A percentile compares a stretch with the other conserved stretches of the same genome.
These are phyloP conservation scores for Ardeotis arabs DNA, from an alignment of 2,113 vertebrate species.

Conservation along the genomic window DNA sequence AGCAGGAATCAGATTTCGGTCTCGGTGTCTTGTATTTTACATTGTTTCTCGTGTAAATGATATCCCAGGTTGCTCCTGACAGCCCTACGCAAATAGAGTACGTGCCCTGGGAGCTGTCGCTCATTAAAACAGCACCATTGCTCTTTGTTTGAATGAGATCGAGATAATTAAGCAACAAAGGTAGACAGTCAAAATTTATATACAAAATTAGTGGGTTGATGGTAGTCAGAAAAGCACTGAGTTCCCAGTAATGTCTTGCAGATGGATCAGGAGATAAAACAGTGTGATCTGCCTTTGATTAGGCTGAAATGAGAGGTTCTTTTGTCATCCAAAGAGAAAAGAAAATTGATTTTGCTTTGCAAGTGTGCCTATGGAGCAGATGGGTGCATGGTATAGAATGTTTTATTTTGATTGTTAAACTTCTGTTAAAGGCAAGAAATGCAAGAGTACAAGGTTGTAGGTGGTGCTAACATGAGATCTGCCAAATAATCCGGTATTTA, in stretches of 20 bases:
- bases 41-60: not conserved
- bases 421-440: not conserved
- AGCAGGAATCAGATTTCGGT: not conserved
- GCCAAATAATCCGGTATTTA: conserved; percentile 58
- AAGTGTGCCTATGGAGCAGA: conserved; percentile 2
- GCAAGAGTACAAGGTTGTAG: conserved; percentile 11
- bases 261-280: conserved; percentile 18
- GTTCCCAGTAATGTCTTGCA: conserved; percentile 1
- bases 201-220: accelerated
- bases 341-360: not conserved
- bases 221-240: not conserved
- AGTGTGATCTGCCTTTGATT: conserved; percentile 7
- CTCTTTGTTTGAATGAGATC: not conserved
- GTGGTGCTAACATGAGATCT: not conserved
- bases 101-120: not conserved
- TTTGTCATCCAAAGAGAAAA: conserved; percentile 9
- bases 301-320: not conserved
- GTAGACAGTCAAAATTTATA: not conserved
- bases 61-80: not conserved
- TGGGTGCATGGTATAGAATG: not conserved
- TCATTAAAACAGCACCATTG: not conserved
- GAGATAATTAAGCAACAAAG: not conserved
- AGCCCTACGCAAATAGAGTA: not conserved
- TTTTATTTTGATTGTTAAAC: conserved; percentile 27
- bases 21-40: not conserved